These are phyloP conservation scores for Heliangelus exortis DNA, from an alignment of 2,797 vertebrate genomes.

Conservation along the genomic window DNA sequence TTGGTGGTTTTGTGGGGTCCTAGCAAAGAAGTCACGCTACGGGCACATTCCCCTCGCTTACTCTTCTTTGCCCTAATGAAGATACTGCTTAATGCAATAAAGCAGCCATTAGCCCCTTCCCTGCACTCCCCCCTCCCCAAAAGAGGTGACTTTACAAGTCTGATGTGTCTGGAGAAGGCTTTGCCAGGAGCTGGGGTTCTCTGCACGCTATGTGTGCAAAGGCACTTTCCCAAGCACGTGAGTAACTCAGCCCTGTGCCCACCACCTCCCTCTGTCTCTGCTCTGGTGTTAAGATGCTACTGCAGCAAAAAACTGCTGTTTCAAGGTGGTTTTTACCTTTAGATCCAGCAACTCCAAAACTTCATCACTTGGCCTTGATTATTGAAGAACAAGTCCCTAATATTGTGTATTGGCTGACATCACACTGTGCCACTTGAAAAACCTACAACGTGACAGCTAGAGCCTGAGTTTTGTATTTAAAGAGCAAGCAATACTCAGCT, in stretches of 20 bases:
- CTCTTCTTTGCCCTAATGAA: slow-evolving; percentile 56
- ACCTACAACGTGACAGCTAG: neutral
- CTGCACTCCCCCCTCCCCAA: neutral
- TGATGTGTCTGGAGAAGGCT: slow-evolving; percentile 43
- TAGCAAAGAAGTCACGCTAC: slow-evolving; percentile 59
- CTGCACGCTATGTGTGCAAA: neutral
- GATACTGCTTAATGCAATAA: slow-evolving; percentile 48
- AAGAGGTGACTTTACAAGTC: slow-evolving; percentile 12
- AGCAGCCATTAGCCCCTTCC: neutral
- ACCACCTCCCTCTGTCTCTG: accelerated
- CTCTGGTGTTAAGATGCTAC: neutral
- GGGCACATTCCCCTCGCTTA: slow-evolving; percentile 10
- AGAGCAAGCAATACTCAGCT: neutral
- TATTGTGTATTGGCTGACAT: neutral
- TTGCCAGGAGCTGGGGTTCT: neutral
- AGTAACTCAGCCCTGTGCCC: accelerated
- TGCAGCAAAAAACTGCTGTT: neutral
- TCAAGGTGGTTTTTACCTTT: neutral
- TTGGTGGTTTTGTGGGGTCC: slow-evolving; percentile 62
- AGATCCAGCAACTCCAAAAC: neutral
- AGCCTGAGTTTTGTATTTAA: neutral
- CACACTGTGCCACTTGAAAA: accelerated
- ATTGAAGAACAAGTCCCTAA: accelerated
- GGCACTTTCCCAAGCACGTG: neutral
- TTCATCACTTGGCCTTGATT: neutral